Base-by-base conservation (phyloP, 2,888 invertebrate genomes). In the Clostera curtula region DNA sequence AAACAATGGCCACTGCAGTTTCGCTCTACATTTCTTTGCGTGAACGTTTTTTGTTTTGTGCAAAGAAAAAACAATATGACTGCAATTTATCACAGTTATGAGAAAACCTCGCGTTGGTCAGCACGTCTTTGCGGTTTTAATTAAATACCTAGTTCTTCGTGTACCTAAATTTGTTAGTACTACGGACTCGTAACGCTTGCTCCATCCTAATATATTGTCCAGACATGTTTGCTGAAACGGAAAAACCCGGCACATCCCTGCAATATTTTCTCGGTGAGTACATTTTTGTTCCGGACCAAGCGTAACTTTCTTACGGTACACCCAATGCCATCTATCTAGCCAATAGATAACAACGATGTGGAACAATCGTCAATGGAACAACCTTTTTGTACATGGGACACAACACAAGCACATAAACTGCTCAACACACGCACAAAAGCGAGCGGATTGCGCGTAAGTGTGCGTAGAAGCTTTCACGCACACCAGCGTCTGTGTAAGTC, bases 1-100 rank as follows among this genome's bases (percentile, higher is more conserved):
- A 83, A 85, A 85, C 83, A 84, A 79, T 80, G 65, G 68, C 57
- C 56, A 48, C 58, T 69, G 71, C 83, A 83, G 83, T 83, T 76
- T 74, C 70, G 70, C 64, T 79, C 69, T 55, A 80, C 71, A 79
- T 80, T 82, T 77, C 75, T 66, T 64, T 60, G 75, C 68, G 72
- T 66, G 58, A 63, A 65, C 50, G 73, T 73, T 79, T 79, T 76
- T 74, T 66, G 60, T 63, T 58, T 65, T 47, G 74, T 70, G 61
- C 56, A 54, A 58, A 69, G 65, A 68, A 76, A 68, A 76, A 64
- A 62, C 66, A 66, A 62, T 66, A 59, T 55, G 15, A 12, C 28
- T 23, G 35, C 22, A 36, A 47, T 47, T 75, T 75, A 80, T 77
- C 77, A 80, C 80, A 83, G 80, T 82, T 77, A 77, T 76, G 68